Evolutionary conservation across 2,888 invertebrate species (phyloP), one percentile per base, ranked within the genome.

Genomic region (Augiades crinisus): DNA sequence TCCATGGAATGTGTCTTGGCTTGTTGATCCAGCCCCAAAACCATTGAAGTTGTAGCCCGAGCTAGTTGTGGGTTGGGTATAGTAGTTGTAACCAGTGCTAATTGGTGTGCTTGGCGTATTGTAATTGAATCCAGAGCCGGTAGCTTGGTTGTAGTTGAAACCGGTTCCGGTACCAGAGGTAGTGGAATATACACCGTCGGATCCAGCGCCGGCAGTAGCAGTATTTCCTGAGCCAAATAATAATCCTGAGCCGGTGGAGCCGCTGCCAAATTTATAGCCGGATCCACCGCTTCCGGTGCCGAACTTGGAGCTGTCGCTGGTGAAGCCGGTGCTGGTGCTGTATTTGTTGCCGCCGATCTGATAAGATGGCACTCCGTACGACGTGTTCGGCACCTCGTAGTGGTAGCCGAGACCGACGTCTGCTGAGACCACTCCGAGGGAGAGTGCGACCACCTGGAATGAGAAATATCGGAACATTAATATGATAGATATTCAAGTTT

Each of bases 331-430:
- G 7, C 17, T 24, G 14, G 33, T 46, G 27, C 58, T 60, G n/a
- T 53, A 56, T 16, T 34, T 47, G 54, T 50, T 65, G 30, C 61
- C 59, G 24, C 69, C 63, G 13, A 55, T 36, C 61, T 75, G 76
- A 57, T 79, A 75, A 0, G 78, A 72, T 1, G 90, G 87, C 7
- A 75, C 61, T 34, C 84, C 87, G 54, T 85, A 90, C 2, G 85
- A 80, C 1, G 84, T 82, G 1, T 81, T 67, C 3, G 89, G 89
- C 12, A 73, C 74, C 54, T 82, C 77, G 68, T 89, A 90, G 5
- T 82, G 70, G 63, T 89, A 84, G 27, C 84, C 85, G n/a, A 41
- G 68, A 5, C 78, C 66, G 8, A 82, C 70, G 54, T 86, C 86
- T 3, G 83, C 88, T 4, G 69, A 60, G 13, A 62, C 82, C n/a